Base-by-base conservation (phyloP, 1,140 invertebrate species). In the Oreohelix idahoensis region DNA sequence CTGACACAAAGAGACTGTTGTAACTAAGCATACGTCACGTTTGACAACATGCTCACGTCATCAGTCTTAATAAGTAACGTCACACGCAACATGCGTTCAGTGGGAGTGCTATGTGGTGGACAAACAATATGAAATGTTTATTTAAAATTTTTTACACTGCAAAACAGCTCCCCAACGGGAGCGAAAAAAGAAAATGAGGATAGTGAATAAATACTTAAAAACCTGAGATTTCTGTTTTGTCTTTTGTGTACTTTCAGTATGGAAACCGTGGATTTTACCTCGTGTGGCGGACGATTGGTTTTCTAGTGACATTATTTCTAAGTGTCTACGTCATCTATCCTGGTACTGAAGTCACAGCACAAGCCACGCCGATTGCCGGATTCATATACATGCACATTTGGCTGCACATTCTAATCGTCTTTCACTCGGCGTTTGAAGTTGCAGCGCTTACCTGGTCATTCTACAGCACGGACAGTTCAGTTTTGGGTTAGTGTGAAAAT, bases 311-410 rank as follows among this genome's bases (percentile, higher is more conserved):
- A 2, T 23, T 74, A 10, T 11, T 74, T 0, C 35, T 39, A 13
- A 45, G n/a, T 17, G 4, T 17, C 26, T 42, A 74, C 71, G 39
- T 74, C 13, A 42, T 38, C 71, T 45, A 17, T 13, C 15, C 71
- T 39, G 13, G n/a, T 1, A 13, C 10, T n/a, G 13, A 11, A 1
- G 26, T 8, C 2, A 10, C 26, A 15, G 4, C 71, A 13, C 5
- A 39, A 0, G 26, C 26, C 38, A 42, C 71, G 2, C 71, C 71
- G 8, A 8, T 5, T 15, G 4, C 71, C 10, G 11, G 35, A 17
- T 74, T 74, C 38, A 29, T 38, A n/a, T 74, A 45, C 71, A 42
- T 74, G 38, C 71, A 74, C 38, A 8, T 15, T n/a, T 74, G 71
- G 71, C 15, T 74, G 10, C 23, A 42, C 39, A 38, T 45, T 17